These are phyloP conservation scores for Drosophila peninsularis DNA, from an alignment of 2,888 invertebrate species.

Conservation along the genomic window DNA sequence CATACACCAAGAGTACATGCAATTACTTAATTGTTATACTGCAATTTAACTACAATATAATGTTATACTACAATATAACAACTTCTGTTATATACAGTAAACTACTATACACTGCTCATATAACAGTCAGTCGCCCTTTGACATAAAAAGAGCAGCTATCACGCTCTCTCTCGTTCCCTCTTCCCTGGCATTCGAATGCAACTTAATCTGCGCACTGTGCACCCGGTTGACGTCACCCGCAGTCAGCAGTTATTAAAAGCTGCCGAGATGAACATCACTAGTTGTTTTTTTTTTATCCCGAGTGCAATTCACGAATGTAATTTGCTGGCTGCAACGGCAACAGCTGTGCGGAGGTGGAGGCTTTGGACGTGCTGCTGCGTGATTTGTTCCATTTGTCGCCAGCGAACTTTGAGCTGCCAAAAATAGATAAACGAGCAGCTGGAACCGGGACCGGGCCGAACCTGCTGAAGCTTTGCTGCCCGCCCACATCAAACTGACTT, in stretches of 20 bases:
- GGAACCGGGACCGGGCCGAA: not conserved
- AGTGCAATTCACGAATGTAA: slow-evolving; percentile 9
- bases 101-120: not conserved
- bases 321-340: not conserved
- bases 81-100: not conserved
- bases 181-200: slow-evolving; percentile 52
- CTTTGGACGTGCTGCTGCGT: not conserved
- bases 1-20: not conserved
- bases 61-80: not conserved
- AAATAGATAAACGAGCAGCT: slow-evolving; percentile 43
- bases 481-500: slow-evolving; percentile 31
- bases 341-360: not conserved
- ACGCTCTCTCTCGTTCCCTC: not conserved
- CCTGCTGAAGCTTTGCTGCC: slow-evolving; percentile 27
- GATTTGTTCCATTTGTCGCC: slow-evolving; percentile 18
- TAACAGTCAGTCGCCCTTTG: slow-evolving; percentile 1
- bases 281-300: slow-evolving; percentile 6
- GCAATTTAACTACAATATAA: not conserved
- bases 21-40: not conserved
- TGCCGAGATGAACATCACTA: slow-evolving; percentile 6
- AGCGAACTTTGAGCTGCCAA: slow-evolving; percentile 51
- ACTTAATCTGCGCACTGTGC: slow-evolving; percentile 30
- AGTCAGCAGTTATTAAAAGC: slow-evolving; percentile 8
- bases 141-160: not conserved
- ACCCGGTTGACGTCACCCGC: slow-evolving; percentile 5